phyloP scores from a whole-genome alignment of 2,797 vertebrate genomes.

The Pseudocheirus occidentalis region DNA sequence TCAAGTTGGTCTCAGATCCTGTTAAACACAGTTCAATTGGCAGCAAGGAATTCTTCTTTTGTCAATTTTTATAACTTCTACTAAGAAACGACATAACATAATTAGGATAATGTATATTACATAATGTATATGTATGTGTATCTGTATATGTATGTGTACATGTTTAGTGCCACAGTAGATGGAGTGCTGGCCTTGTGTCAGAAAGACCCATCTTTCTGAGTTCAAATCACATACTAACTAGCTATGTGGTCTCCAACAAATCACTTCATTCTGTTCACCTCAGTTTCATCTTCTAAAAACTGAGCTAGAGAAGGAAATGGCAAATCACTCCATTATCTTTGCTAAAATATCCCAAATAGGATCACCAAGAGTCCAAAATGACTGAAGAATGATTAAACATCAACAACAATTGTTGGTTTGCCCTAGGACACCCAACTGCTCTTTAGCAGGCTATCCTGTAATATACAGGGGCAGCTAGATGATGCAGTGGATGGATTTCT shows the following conservation, averaged over 20 bases:
- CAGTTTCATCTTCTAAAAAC: not conserved
- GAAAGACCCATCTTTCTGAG: not conserved
- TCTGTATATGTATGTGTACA: no score
- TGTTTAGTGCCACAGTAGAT: no score
- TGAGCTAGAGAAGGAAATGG: not conserved
- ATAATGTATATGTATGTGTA: no score
- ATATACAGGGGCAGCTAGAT: no score
- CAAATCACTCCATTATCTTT: not conserved
- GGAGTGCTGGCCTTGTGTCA: not conserved
- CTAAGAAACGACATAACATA: not conserved
- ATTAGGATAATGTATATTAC: no score
- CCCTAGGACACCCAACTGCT: no score
- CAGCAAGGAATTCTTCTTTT: not conserved
- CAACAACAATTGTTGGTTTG: no score
- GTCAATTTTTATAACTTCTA: conserved; percentile 17
- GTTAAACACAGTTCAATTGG: not conserved
- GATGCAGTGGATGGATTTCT: no score
- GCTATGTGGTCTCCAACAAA: not conserved
- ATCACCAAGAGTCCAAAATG: not conserved
- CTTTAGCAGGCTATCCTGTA: no score
- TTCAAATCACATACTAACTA: not conserved
- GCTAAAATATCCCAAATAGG: not conserved
- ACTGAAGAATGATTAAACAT: no score
- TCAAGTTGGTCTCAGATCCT: conserved; percentile 25
- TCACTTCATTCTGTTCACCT: not conserved